These are phyloP conservation scores for Hyperoplus immaculatus DNA, from an alignment of 2,797 vertebrate species.

Conservation along the genomic window DNA sequence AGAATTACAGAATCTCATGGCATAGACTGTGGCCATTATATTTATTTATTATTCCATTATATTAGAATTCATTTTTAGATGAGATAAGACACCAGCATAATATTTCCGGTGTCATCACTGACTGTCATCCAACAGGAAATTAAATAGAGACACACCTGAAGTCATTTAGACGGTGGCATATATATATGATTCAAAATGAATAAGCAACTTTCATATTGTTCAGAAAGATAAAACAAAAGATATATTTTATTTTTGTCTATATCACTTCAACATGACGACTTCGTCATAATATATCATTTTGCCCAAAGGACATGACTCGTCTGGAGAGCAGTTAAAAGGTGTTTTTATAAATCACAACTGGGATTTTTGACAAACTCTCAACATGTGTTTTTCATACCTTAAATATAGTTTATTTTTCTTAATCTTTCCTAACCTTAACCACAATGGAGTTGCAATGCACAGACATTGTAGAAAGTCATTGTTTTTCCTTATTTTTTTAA, in stretches of 20 bases:
- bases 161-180: too few species aligned
- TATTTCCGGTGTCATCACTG: constrained; percentile 15
- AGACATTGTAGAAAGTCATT: constrained; percentile 7
- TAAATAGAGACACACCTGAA: constrained; percentile 25
- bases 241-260: neutral
- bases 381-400: too few species aligned
- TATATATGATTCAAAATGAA: constrained; percentile 7
- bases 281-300: too few species aligned
- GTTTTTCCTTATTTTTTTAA: neutral
- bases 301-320: too few species aligned
- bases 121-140: constrained; percentile 35
- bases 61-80: neutral
- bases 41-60: constrained; percentile 1
- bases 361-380: too few species aligned
- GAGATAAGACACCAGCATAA: neutral
- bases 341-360: too few species aligned
- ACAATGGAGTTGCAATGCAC: neutral
- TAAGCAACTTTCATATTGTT: neutral
- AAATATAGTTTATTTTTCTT: too few species aligned
- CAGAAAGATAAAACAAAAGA: neutral
- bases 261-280: neutral
- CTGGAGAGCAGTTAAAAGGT: too few species aligned
- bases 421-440: neutral
- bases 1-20: neutral
- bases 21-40: neutral